phyloP scores from a whole-genome alignment of 2,888 invertebrate genomes.

The Clostera curtula region DNA sequence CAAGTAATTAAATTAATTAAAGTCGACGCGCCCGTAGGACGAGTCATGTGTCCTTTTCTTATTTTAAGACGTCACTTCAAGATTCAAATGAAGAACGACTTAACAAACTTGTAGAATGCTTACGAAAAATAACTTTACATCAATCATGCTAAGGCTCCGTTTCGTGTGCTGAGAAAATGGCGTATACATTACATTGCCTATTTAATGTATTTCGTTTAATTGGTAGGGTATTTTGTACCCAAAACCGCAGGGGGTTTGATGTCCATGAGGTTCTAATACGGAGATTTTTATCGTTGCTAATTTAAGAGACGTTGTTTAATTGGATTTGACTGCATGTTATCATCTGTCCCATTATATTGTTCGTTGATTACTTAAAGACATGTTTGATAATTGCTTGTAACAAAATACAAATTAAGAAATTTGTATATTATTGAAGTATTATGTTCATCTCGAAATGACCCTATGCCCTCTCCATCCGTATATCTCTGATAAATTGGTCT shows the following conservation, averaged over 20 bases:
- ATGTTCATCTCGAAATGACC: no score
- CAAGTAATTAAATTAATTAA: slow-evolving; percentile 49
- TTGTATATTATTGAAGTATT: no score
- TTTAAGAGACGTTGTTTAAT: slow-evolving; percentile 17
- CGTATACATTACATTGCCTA: no score
- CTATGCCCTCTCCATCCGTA: no score
- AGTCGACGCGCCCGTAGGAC: slow-evolving; percentile 32
- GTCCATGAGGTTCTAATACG: slow-evolving; percentile 15
- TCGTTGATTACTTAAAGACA: no score
- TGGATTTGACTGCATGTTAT: slow-evolving; percentile 1
- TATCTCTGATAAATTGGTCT: no score
- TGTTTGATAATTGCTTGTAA: no score
- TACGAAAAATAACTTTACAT: no score
- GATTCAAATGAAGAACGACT: slow-evolving; percentile 28
- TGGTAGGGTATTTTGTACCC: slow-evolving; percentile 15
- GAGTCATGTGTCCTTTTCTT: slow-evolving; percentile 28
- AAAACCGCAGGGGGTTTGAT: slow-evolving; percentile 9
- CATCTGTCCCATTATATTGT: slow-evolving; percentile 7
- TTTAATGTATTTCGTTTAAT: slow-evolving; percentile 20
- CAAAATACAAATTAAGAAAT: no score
- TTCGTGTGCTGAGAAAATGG: no score
- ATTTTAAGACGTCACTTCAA: slow-evolving; percentile 40
- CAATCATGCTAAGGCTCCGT: no score
- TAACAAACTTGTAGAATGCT: no score
- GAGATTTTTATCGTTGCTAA: slow-evolving; percentile 20